Evolutionary conservation across 1,140 invertebrate genomes (phyloP).

Genomic region (Littorina saxatilis): DNA sequence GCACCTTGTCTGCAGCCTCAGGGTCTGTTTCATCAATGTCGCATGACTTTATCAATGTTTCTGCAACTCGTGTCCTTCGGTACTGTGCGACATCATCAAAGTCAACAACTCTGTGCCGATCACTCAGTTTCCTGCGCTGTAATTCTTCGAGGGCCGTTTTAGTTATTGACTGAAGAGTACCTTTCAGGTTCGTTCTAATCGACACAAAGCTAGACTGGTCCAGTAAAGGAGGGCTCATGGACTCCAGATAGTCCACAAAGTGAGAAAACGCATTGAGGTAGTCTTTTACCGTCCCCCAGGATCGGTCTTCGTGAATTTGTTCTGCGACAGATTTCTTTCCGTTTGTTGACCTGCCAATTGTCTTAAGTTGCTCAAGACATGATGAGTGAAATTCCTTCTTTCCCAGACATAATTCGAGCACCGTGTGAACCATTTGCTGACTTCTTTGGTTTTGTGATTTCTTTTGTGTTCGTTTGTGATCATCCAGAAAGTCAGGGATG

Average conservation of each 20-base stretch:
- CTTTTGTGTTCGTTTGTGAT: no score
- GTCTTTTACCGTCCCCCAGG: constrained; percentile 24
- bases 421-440: no score
- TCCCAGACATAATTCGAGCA: no score
- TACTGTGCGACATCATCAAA: background rate
- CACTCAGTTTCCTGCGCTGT: constrained; percentile 13
- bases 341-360: no score
- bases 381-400: no score
- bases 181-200: constrained; percentile 13
- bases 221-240: background rate
- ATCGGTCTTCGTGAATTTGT: no score
- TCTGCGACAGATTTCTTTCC: no score
- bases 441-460: no score
- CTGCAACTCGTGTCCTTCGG: background rate
- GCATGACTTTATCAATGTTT: background rate
- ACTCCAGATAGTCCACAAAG: constrained; percentile 5
- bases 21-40: background rate
- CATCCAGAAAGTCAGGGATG: no score
- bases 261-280: constrained; percentile 8
- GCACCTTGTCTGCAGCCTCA: background rate
- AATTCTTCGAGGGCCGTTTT: background rate
- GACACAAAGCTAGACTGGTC: background rate
- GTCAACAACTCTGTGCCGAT: background rate
- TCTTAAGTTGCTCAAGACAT: no score
- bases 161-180: background rate